Evolutionary conservation across 2,797 vertebrate genomes (phyloP), one percentile per base, ranked within the genome.

Genomic region (Cheirogaleus major): DNA sequence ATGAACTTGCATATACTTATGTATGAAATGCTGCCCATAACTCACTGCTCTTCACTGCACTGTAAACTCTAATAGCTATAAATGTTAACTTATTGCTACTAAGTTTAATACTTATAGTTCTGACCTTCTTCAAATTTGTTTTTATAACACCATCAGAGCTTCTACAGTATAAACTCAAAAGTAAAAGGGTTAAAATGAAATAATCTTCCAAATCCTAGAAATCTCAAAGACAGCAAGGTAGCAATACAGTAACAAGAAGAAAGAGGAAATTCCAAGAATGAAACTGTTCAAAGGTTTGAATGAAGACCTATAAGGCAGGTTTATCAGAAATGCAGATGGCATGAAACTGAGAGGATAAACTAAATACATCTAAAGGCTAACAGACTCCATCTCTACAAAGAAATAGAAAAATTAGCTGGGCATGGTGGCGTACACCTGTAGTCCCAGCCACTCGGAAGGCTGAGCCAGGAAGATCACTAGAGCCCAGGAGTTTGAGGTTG

Each of bases 161-260:
- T 88, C 81, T 41, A 70, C 69, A 48, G 85, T 35, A n/a, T 30
- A 94, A 85, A 89, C 69, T 82, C 69, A 86, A 55, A 89, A 57
- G 25, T 41, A 65, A 72, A 91, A 93, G 15, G 72, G 38, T 90
- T 80, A 70, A 92, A 48, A 80, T 57, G 61, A 73, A 69, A 83
- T 83, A 65, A 48, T 43, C 75, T 76, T 55, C 83, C 57, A 87
- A 48, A 79, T 32, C 50, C 38, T 61, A 84, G 35, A 35, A 87
- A 4, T 75, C 65, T 80, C 27, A 23, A 83, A 81, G 41, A 84
- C 23, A 89, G 48, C 45, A 78, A 94, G 94, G 50, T 11, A 94
- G 25, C 50, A 95, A 92, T 23, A 84, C 17, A 9, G 14, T 43
- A 91, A 23, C 14, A 70, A 65, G 8, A 96, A 93, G 50, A 6